Evolutionary conservation across 64 coral and sea anemone genomes (phyloP), one percentile per base, ranked within the genome.

Genomic region (Actinia tenebrosa): DNA sequence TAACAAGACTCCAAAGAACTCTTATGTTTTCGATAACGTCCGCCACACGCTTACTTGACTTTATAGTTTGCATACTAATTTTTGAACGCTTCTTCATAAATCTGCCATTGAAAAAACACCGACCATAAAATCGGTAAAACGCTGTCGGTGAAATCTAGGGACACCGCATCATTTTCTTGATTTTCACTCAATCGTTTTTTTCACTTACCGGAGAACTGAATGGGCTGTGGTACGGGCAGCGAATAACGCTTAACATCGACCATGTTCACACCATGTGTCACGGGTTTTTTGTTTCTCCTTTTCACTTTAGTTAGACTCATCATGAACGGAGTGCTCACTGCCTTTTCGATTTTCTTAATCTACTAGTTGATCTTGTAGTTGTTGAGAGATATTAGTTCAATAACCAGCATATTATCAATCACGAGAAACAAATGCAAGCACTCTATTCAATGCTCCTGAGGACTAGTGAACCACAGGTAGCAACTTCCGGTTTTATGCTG

Each of bases 251-350:
- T 81, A 22, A 81, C 79, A 20, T 81, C 79, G 16, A 81, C 79
- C 79, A 81, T 81, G 79, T 81, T 81, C 17, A 81, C 79, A 81
- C 79, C 79, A 81, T 81, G 79, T 81, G 79, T 81, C 79, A 81
- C 45, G 79, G 50, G 16, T 23, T 81, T 81, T 81, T 81, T 81
- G 79, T 81, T 81, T n/a, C 79, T 81, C 46, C 79, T 17, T 81
- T 81, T 81, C 15, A 81, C 79, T 53, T 81, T 81, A 22, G 79
- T 53, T 5, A 81, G 45, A 53, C 79, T 81, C 79, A 81, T 81
- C 15, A 22, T n/a, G 46, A 53, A 25, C 19, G 7, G 3, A 18
- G 43, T 37, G 5, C 79, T 52, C 16, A 3, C 22, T 50, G 53
- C 14, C 50, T 50, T 45, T 8, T 9, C 22, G 79, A 19, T 53